Evolutionary conservation across 2,113 vertebrate genomes (phyloP), one percentile per base, ranked within the genome.

Genomic region (Poeciliopsis retropinna): DNA sequence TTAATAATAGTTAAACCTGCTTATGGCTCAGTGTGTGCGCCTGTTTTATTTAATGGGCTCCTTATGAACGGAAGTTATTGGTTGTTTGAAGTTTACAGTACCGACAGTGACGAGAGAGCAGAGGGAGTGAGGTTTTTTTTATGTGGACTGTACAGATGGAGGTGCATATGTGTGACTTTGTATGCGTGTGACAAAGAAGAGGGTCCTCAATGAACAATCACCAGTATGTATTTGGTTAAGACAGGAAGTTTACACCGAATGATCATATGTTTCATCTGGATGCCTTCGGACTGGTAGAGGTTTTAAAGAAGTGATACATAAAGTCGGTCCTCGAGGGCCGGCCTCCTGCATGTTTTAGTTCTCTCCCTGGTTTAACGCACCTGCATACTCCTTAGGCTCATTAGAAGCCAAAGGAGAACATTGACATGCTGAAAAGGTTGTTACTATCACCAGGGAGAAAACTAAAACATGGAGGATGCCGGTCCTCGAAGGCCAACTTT

Each of bases 51-150:
- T 72, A 74, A 82, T 27, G 6, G 47, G 78, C 69, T 81, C 81
- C 90, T 86, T 88, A 83, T 70, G 64, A 87, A 90, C 85, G 90
- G 89, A 91, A 92, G 87, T 73, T 71, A 71, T 77, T 66, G 79
- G 31, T 32, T 84, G 85, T 91, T 92, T 92, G 87, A 92, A 87
- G 88, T 91, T 90, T 84, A 85, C 14, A 72, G 83, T 88, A 86
- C 85, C 82, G 83, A 78, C 78, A 76, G 79, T 82, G 66, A 85
- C n/a, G 28, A 54, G 72, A 75, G 65, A 75, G 44, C 25, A 72
- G 75, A 65, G 27, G 54, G 25, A 29, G 62, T 64, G 34, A 28
- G 2, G 12, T 10, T 47, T 41, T 60, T 60, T 76, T 86, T 67
- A 83, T 69, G 62, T 37, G 1, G 11, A 54, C 60, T 70, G 0